Evolutionary conservation across 2,888 invertebrate genomes (phyloP).

Genomic region (Cepaea hortensis): DNA sequence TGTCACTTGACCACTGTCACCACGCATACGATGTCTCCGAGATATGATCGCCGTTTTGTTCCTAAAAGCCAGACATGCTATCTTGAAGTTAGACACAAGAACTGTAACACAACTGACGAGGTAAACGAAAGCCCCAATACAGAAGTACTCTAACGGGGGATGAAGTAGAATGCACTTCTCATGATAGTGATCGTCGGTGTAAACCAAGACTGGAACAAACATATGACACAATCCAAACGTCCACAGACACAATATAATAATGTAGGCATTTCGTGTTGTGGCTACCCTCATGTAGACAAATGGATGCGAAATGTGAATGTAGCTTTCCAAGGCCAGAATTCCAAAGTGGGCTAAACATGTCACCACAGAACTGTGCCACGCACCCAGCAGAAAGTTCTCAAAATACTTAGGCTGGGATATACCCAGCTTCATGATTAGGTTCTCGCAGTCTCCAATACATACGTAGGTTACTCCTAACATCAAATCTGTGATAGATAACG

Average conservation of each 20-base stretch:
- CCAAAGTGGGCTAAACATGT: background rate
- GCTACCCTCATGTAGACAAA: background rate
- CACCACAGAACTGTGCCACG: background rate
- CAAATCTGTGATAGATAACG: background rate
- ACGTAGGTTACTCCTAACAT: background rate
- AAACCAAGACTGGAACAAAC: background rate
- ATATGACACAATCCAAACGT: background rate
- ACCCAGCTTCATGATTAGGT: background rate
- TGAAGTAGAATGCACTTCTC: background rate
- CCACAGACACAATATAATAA: background rate
- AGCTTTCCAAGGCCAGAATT: background rate
- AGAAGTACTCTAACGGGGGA: background rate
- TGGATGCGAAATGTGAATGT: conserved; percentile 15
- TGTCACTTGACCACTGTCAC: background rate
- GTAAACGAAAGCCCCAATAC: background rate
- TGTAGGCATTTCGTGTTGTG: background rate
- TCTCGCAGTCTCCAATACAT: background rate
- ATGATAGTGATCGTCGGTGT: background rate
- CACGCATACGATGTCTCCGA: background rate
- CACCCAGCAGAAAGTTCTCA: background rate
- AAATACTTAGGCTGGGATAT: background rate
- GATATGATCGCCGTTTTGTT: background rate
- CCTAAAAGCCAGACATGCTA: conserved; percentile 5
- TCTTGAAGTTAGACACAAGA: background rate
- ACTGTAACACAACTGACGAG: background rate